Conservation (phyloP, 1,140 invertebrate species). For the Drosophila lini region DNA sequence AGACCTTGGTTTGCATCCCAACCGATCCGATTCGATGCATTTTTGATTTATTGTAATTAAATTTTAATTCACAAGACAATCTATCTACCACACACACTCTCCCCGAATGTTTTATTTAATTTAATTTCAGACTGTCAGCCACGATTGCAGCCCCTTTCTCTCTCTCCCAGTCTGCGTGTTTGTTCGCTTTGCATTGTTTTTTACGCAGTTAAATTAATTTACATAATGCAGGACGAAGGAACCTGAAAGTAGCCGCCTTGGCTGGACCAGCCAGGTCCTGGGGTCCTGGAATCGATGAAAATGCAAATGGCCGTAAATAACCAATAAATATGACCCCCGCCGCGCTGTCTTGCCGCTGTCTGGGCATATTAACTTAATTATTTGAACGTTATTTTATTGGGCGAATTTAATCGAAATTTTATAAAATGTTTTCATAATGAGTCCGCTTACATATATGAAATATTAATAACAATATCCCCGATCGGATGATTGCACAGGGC, state of each 20-base stretch:
- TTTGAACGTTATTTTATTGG: constrained; percentile 54
- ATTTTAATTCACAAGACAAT: constrained; percentile 51
- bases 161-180: no score
- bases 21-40: constrained; percentile 9
- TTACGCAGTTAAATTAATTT: constrained; percentile 54
- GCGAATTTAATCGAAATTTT: constrained; percentile 55
- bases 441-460: constrained; percentile 24
- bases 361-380: constrained; percentile 62
- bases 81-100: background rate
- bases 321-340: constrained; percentile 5
- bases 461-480: constrained; percentile 55
- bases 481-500: constrained; percentile 38
- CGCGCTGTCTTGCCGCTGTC: constrained; percentile 9
- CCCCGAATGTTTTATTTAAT: constrained; percentile 50
- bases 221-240: constrained; percentile 44
- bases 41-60: constrained; percentile 63
- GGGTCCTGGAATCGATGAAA: constrained; percentile 34
- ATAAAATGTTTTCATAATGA: constrained; percentile 60
- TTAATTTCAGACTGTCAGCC: constrained; percentile 51
- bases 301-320: constrained; percentile 56
- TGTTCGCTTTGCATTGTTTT: constrained; percentile 20
- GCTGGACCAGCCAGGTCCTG: constrained; percentile 1
- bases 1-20: background rate
- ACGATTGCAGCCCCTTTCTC: no score
- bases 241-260: constrained; percentile 4